These are phyloP conservation scores for Hydractinia echinata DNA, from an alignment of 30 jellyfish, hydroid and myxozoan genomes.

Conservation along the genomic window DNA sequence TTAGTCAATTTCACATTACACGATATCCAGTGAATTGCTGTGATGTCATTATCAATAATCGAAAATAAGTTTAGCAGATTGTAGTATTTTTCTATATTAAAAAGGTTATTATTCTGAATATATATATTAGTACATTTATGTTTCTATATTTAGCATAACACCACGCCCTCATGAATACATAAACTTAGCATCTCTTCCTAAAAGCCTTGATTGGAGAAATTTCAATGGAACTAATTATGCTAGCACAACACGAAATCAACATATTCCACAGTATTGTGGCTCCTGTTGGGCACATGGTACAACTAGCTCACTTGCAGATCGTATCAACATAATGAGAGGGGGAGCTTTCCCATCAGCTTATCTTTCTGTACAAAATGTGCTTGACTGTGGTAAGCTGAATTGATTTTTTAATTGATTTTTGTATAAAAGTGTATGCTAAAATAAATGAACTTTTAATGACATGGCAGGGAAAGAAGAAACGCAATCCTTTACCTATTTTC, in stretches of 20 bases:
- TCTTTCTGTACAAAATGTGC: constrained; percentile 86
- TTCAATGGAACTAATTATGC: constrained; percentile 72
- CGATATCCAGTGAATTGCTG: not conserved
- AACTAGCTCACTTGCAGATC: constrained; percentile 88
- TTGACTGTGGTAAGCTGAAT: constrained; percentile 79
- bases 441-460: no score
- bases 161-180: constrained; percentile 77
- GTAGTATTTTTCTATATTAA: not conserved
- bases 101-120: not conserved
- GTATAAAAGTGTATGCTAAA: no score
- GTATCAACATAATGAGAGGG: constrained; percentile 74
- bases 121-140: not conserved
- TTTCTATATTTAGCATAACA: constrained; percentile 22
- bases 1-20: not conserved
- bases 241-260: constrained; percentile 79
- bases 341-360: constrained; percentile 89
- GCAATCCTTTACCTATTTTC: no score
- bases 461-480: no score
- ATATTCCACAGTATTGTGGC: constrained; percentile 96
- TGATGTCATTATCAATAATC: not conserved
- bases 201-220: constrained; percentile 81
- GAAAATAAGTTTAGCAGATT: not conserved
- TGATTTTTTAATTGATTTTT: not conserved
- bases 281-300: constrained; percentile 99
- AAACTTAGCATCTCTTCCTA: constrained; percentile 51